Base-by-base conservation (phyloP, 2,888 invertebrate genomes). In the Stegana nigrithorax region DNA sequence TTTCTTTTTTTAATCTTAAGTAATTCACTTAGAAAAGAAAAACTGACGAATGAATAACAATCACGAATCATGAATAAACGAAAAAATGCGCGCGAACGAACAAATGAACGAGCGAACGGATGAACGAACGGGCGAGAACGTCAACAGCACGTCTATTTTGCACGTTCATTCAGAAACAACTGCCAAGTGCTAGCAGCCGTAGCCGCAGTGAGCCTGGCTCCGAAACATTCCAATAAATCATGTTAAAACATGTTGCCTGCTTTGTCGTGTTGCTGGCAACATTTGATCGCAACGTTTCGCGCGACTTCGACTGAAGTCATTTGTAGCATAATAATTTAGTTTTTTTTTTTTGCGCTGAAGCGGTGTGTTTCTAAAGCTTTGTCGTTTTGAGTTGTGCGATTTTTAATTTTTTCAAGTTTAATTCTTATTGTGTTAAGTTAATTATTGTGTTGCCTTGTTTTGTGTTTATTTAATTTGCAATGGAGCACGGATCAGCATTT, bases 111-210 rank as follows among this genome's bases (percentile, higher is more conserved):
- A 60, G 72, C 73, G 44, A 55, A 19, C 39, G 55, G 63, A 53
- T 57, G 56, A 61, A 61, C 59, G 63, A 61, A 56, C 60, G 8
- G 14, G 56, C 25, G 25, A 57, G 32, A n/a, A n/a, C n/a, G n/a
- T n/a, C 59, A 68, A 68, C 71, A 68, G 73, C 76, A 82, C 82
- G 81, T 84, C 84, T 83, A 83, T 78, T 83, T 83, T 81, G 80
- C 82, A 32, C 83, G 84, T 84, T 81, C 81, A 81, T 81, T 83
- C 82, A 83, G 81, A 80, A 83, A 83, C 81, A 84, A 84, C 82
- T 67, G 73, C n/a, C n/a, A n/a, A n/a, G n/a, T n/a, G n/a, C 73
- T 70, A 72, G 69, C 70, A 71, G 67, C 2, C 10, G 6, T 19
- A 4, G 2, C 68, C 70, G 71, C 77, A 78, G 72, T 73, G 71